These are phyloP conservation scores for Leptoclinus maculatus DNA, from an alignment of 2,797 vertebrate genomes.

Conservation along the genomic window DNA sequence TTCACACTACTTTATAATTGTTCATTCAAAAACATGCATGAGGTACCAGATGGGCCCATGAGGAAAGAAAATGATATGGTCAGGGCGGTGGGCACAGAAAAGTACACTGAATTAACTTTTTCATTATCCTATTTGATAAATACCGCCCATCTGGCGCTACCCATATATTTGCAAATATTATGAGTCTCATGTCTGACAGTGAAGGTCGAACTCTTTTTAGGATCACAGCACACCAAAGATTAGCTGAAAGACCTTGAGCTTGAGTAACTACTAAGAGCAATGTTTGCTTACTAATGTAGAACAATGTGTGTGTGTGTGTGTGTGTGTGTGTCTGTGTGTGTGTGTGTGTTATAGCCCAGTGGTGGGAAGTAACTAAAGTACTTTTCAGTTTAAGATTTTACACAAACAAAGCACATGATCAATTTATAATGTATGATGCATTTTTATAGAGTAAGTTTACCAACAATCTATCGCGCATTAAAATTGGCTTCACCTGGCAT, in stretches of 20 bases:
- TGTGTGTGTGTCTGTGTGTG: too few relatives aligned
- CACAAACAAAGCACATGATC: neutral
- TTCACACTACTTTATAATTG: constrained; percentile 31
- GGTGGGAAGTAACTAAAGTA: neutral
- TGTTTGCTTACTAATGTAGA: constrained; percentile 22
- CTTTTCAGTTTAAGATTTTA: constrained; percentile 5
- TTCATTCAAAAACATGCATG: constrained; percentile 54
- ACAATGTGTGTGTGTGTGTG: neutral
- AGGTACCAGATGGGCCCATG: constrained; percentile 57
- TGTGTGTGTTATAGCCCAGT: neutral
- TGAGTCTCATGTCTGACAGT: constrained; percentile 50
- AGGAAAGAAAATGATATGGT: constrained; percentile 10
- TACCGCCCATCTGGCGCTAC: constrained; percentile 65
- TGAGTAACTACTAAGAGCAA: constrained; percentile 11
- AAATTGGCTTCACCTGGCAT: neutral
- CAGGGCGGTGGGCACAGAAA: constrained; percentile 30
- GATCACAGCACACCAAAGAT: constrained; percentile 39
- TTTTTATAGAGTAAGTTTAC: neutral
- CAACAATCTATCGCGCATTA: neutral
- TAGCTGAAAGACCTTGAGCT: constrained; percentile 35
- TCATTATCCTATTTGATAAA: constrained; percentile 43
- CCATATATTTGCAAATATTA: constrained; percentile 70
- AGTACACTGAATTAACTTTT: constrained; percentile 48
- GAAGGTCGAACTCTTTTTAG: constrained; percentile 52
- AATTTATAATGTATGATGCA: neutral